Evolutionary conservation across 2,113 vertebrate species (phyloP).

Genomic region (Narcine bancroftii): DNA sequence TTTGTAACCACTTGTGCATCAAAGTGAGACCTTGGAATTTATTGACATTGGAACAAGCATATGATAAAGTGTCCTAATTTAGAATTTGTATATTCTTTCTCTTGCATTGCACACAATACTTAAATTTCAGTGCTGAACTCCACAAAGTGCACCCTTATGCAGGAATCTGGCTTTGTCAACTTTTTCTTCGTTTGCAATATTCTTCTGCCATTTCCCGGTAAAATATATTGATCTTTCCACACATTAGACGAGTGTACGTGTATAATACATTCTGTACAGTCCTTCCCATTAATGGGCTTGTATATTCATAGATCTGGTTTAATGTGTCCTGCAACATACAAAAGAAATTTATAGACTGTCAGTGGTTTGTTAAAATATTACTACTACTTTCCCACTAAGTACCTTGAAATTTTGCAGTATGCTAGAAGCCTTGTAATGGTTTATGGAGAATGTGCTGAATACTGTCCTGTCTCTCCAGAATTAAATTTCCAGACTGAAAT

Average conservation of each 20-base stretch:
- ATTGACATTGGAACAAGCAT: neutral
- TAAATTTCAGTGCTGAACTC: constrained; percentile 13
- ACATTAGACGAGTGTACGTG: constrained; percentile 30
- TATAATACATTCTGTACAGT: neutral
- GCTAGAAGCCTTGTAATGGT: neutral
- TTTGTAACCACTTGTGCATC: constrained; percentile 2
- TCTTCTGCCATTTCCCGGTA: constrained; percentile 35
- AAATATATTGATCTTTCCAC: constrained; percentile 27
- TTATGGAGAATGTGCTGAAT: neutral
- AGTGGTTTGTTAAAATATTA: neutral
- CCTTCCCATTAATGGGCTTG: constrained; percentile 25
- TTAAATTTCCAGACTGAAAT: constrained; percentile 4
- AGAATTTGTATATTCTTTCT: constrained; percentile 24
- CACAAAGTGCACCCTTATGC: constrained; percentile 28
- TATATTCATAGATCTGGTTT: neutral
- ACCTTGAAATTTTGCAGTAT: neutral
- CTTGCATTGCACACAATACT: constrained; percentile 19
- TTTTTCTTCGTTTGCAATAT: constrained; percentile 9
- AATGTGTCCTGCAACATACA: constrained; percentile 26
- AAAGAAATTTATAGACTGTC: neutral
- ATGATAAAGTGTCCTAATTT: neutral
- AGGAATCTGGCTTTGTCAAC: neutral
- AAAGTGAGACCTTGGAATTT: neutral
- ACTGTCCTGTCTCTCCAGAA: neutral
- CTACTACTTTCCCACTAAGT: neutral